Conservation (phyloP, 2,888 invertebrate genomes). For the Aphidius colemani region DNA sequence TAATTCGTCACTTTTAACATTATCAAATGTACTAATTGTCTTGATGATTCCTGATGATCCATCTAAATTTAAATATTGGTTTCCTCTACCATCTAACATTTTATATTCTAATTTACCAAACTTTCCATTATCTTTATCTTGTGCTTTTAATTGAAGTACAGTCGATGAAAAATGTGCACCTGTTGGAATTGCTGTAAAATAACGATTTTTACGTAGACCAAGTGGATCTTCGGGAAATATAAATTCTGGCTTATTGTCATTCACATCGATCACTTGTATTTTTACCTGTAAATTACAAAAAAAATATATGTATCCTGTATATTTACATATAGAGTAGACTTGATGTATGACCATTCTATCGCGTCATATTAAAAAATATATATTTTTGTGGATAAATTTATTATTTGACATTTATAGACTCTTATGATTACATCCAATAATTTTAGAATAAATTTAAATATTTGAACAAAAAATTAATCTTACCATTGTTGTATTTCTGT, state of each 20-base stretch:
- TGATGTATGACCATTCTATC: too few relatives aligned
- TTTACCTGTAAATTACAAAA: constrained; percentile 64
- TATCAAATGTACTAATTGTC: constrained; percentile 75
- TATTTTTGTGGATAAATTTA: too few relatives aligned
- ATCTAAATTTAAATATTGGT: constrained; percentile 76
- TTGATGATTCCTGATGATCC: constrained; percentile 76
- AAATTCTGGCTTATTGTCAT: constrained; percentile 88
- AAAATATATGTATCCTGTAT: neutral
- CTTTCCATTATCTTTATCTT: constrained; percentile 83
- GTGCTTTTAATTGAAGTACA: constrained; percentile 82
- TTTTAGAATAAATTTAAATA: neutral
- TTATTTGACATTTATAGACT: too few relatives aligned
- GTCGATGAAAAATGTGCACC: constrained; percentile 76
- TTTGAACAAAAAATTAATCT: constrained; percentile 26
- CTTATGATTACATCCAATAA: too few relatives aligned
- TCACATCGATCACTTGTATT: constrained; percentile 83
- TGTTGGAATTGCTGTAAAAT: constrained; percentile 78
- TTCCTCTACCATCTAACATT: constrained; percentile 62
- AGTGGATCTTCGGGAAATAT: constrained; percentile 68
- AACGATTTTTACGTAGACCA: constrained; percentile 69
- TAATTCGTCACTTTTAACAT: constrained; percentile 66
- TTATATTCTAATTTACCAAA: constrained; percentile 80
- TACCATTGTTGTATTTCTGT: constrained; percentile 70
- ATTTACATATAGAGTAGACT: too few relatives aligned
- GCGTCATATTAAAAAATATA: too few relatives aligned